Evolutionary conservation across 2,888 invertebrate genomes (phyloP), one percentile per base, ranked within the genome.

Genomic region (Plusia festucae): DNA sequence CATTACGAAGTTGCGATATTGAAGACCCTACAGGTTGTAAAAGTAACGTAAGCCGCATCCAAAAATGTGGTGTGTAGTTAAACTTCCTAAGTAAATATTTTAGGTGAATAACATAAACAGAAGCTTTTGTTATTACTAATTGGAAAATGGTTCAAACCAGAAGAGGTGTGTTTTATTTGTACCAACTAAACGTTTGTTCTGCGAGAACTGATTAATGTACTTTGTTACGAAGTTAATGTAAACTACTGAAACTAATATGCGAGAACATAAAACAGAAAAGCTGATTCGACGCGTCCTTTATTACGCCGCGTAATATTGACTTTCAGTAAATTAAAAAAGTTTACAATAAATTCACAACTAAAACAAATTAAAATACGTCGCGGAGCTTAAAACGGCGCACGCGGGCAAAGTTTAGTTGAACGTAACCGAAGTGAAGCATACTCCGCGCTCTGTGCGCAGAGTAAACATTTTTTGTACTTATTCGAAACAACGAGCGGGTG

Each of bases 291-390:
- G 20, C 18, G 46, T 56, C 59, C 40, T 62, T 66, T 70, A 60
- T 65, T 65, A 40, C 44, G 18, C 53, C 11, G 18, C 34, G 51
- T 46, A 44, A 62, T 71, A 71, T 71, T 78, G 67, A 72, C 65
- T 60, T 69, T 64, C 64, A 65, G 63, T 59, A 75, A 73, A 73
- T 78, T 68, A 71, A 76, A 78, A 81, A 79, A 77, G 68, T 78
- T 82, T 24, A 56, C 71, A 63, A 62, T 71, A 73, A 74, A 76
- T 79, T 71, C 68, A 60, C 72, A 73, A 81, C 76, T 70, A 65
- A 77, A 73, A 76, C 67, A 78, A 82, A 82, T 79, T 83, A 72
- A 78, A 81, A 76, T 73, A 78, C 70, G 79, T 79, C 69, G 68
- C 66, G 68, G 56, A 63, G 79, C 71, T 75, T 61, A 74, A 73